Conservation (phyloP, 2,888 invertebrate species). For the Perizoma flavofasciatum region DNA sequence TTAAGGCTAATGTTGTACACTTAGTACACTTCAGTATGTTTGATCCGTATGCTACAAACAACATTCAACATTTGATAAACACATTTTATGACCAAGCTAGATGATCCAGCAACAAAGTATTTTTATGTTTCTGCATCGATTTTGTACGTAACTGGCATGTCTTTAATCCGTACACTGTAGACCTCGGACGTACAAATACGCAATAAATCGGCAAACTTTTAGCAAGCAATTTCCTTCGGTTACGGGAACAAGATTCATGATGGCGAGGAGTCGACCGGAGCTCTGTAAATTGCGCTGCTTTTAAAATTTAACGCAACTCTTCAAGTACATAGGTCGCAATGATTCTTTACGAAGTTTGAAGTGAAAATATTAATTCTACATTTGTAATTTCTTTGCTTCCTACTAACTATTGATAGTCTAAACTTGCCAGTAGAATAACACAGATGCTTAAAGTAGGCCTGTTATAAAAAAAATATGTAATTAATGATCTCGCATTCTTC, state of each 20-base stretch:
- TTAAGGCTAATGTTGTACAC: background rate
- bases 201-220: conserved; percentile 78
- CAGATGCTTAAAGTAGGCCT: too few relatives aligned
- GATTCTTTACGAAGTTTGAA: conserved; percentile 21
- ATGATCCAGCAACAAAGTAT: too few relatives aligned
- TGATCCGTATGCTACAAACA: too few relatives aligned
- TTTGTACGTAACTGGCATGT: conserved; percentile 23
- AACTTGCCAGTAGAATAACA: too few relatives aligned
- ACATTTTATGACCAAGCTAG: too few relatives aligned
- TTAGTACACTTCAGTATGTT: background rate
- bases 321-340: conserved; percentile 31
- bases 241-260: conserved; percentile 73
- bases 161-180: conserved; percentile 46
- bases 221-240: conserved; percentile 77
- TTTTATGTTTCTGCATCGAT: background rate
- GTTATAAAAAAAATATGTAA: too few relatives aligned
- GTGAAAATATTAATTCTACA: conserved; percentile 8
- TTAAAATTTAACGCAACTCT: conserved; percentile 37
- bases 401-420: too few relatives aligned
- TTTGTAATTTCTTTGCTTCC: too few relatives aligned
- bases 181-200: conserved; percentile 61
- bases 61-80: too few relatives aligned
- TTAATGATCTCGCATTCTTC: too few relatives aligned
- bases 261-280: conserved; percentile 41
- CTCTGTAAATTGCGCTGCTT: conserved; percentile 39